phyloP scores from a whole-genome alignment of 2,888 invertebrate species.

The Tigriopus californicus region DNA sequence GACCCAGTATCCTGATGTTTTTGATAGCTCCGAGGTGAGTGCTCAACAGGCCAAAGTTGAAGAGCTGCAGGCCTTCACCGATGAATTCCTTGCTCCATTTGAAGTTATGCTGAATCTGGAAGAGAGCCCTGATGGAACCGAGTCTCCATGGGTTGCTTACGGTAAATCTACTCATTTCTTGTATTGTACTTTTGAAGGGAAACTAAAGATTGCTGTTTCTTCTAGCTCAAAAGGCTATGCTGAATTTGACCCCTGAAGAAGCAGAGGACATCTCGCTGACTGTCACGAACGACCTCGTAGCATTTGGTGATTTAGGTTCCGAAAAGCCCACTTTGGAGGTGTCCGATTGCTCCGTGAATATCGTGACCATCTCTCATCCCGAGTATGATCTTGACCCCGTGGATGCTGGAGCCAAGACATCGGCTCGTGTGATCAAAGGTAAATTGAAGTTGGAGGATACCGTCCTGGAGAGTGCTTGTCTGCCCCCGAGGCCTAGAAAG shows the following conservation, averaged over 20 bases:
- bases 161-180: not conserved
- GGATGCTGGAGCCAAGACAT: not conserved
- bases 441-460: slow-evolving; percentile 3
- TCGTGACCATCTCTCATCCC: not conserved
- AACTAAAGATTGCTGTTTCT: too few species aligned
- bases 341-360: not conserved
- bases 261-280: not conserved
- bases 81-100: not conserved
- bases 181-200: too few species aligned
- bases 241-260: not conserved
- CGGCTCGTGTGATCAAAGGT: not conserved
- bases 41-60: not conserved
- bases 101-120: not conserved
- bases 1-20: not conserved
- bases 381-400: not conserved
- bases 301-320: not conserved
- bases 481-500: not conserved
- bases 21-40: not conserved
- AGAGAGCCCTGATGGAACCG: not conserved
- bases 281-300: not conserved
- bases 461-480: not conserved
- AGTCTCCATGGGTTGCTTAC: not conserved
- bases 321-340: not conserved
- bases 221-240: too few species aligned
- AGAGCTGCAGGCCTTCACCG: not conserved